A percentile compares a stretch with the other conserved stretches of the same genome.
Evolutionary conservation across 2,888 invertebrate genomes (phyloP).

Genomic region (Tipula unca): DNA sequence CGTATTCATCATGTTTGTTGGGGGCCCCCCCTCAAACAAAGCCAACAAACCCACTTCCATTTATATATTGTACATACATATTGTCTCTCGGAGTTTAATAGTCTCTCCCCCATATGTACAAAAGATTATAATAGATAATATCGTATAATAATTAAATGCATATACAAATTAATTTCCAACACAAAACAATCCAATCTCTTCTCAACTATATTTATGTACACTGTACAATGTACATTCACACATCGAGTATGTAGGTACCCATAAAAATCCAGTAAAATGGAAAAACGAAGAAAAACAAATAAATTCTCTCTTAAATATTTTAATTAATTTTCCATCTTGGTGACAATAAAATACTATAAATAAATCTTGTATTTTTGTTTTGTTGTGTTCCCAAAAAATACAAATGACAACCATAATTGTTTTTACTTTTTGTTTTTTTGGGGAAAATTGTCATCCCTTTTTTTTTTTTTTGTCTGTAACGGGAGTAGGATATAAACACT

Average conservation of each 20-base stretch:
- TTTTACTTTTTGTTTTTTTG: not conserved
- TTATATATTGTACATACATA: too few relatives aligned
- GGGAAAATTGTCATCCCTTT: not conserved
- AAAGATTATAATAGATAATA: not conserved
- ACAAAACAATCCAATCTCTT: not conserved
- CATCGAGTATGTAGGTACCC: not conserved
- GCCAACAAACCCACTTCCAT: not conserved
- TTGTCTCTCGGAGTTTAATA: too few relatives aligned
- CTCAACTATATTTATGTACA: not conserved
- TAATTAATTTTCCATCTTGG: slow-evolving; percentile 14
- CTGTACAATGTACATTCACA: not conserved
- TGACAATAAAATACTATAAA: slow-evolving; percentile 14
- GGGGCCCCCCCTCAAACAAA: not conserved
- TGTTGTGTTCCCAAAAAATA: not conserved
- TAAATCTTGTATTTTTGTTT: not conserved
- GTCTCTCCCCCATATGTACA: not conserved
- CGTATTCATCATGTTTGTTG: not conserved
- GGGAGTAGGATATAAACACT: not conserved
- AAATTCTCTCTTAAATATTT: not conserved
- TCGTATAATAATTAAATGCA: not conserved
- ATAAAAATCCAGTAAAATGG: not conserved
- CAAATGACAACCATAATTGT: slow-evolving; percentile 4
- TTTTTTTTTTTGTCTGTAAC: not conserved
- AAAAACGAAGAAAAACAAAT: slow-evolving; percentile 9
- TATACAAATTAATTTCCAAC: not conserved